Evolutionary conservation across 2,113 vertebrate genomes (phyloP).

Genomic region (Megaceryle torquata): DNA sequence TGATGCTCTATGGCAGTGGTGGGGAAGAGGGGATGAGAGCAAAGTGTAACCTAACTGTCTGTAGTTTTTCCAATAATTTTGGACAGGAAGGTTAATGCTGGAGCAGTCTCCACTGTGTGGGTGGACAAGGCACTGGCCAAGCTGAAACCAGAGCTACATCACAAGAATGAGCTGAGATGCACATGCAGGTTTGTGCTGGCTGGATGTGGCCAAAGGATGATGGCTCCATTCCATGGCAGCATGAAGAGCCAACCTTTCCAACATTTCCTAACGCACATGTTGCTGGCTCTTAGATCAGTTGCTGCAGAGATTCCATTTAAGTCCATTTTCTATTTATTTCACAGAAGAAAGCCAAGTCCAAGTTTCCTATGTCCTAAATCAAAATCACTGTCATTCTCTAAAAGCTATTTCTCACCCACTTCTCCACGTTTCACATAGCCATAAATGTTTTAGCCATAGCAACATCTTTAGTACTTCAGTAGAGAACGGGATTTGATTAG

Average conservation of each 20-base stretch:
- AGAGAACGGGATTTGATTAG: background rate
- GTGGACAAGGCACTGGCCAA: background rate
- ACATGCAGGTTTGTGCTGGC: background rate
- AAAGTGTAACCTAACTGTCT: background rate
- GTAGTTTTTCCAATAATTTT: background rate
- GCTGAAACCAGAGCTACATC: background rate
- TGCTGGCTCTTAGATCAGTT: background rate
- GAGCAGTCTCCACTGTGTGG: background rate
- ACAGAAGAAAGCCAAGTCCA: fast-evolving
- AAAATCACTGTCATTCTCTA: background rate
- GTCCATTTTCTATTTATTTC: background rate
- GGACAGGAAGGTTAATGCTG: background rate
- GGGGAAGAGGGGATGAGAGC: fast-evolving
- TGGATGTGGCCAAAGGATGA: background rate
- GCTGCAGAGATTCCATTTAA: background rate
- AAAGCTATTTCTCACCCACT: background rate
- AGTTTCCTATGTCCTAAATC: background rate
- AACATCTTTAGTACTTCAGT: background rate
- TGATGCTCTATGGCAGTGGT: fast-evolving
- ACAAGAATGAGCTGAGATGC: background rate
- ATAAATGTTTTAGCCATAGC: background rate
- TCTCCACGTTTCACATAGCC: background rate
- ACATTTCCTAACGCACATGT: background rate
- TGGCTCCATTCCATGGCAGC: background rate
- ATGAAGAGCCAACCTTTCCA: background rate